Percentiles rank a stretch among this genome's conserved stretches.
Evolutionary conservation across 1,140 invertebrate genomes (phyloP).

Genomic region (Drosophila truncata): DNA sequence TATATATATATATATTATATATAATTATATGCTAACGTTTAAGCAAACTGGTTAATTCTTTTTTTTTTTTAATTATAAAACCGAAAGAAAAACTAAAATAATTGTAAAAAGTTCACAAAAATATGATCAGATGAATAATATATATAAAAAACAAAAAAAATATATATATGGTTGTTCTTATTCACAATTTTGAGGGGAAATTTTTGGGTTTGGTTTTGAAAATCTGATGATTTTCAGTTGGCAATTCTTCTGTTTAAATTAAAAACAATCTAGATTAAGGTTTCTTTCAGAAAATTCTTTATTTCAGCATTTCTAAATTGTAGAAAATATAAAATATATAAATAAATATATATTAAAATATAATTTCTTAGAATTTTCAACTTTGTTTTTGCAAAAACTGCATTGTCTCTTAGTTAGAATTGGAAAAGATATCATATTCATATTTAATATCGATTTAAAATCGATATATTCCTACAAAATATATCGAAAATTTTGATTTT

Average conservation of each 20-base stretch:
- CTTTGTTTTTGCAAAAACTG: too few species aligned
- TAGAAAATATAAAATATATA: not conserved
- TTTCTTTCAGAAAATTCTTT: too few species aligned
- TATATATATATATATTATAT: constrained; percentile 33
- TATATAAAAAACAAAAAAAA: constrained; percentile 71
- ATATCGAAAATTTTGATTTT: not conserved
- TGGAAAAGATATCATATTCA: too few species aligned
- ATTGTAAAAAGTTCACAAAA: constrained; percentile 83
- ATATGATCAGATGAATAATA: constrained; percentile 83
- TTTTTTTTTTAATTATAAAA: constrained; percentile 78
- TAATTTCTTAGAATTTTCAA: too few species aligned
- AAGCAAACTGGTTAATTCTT: constrained; percentile 81
- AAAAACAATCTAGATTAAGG: too few species aligned
- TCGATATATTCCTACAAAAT: not conserved
- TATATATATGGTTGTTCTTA: constrained; percentile 35
- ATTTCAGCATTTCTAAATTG: too few species aligned
- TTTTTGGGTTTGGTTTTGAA: not conserved
- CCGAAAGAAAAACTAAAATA: constrained; percentile 74
- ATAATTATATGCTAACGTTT: constrained; percentile 60
- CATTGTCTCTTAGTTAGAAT: too few species aligned
- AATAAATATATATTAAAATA: too few species aligned
- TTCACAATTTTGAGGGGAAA: not conserved
- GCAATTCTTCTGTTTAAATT: too few species aligned
- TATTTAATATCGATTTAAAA: not conserved
- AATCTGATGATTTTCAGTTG: not conserved